phyloP scores from a whole-genome alignment of 1,140 invertebrate genomes.

The Rhyzopertha dominica region DNA sequence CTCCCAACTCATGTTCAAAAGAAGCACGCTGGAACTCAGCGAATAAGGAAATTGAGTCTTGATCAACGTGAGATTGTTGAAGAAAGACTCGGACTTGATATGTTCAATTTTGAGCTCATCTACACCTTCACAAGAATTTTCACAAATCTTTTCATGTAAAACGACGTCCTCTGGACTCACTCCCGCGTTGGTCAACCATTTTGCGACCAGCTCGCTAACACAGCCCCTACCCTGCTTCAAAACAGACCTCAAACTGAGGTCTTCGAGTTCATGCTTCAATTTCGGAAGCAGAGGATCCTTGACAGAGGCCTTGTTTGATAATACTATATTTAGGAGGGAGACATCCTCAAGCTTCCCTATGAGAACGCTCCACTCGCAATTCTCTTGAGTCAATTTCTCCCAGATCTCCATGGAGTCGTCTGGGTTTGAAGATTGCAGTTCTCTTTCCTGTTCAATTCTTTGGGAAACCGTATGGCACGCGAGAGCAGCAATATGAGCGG shows the following conservation, averaged over 20 bases:
- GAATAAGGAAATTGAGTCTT: constrained; percentile 80
- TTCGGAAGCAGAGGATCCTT: constrained; percentile 45
- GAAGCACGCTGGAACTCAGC: constrained; percentile 68
- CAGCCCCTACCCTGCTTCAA: constrained; percentile 77
- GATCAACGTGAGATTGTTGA: constrained; percentile 57
- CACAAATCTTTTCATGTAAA: constrained; percentile 30
- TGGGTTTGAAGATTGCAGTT: constrained; percentile 43
- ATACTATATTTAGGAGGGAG: constrained; percentile 65
- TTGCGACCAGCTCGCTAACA: constrained; percentile 75
- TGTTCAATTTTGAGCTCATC: constrained; percentile 17
- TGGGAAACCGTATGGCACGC: constrained; percentile 68
- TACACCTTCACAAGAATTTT: constrained; percentile 17
- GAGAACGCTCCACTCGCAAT: constrained; percentile 77
- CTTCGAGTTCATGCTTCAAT: constrained; percentile 54
- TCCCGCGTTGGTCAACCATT: constrained; percentile 69
- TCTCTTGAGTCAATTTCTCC: constrained; percentile 81
- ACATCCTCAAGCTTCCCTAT: constrained; percentile 87
- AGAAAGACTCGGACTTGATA: constrained; percentile 47
- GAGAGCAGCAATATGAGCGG: constrained; percentile 68
- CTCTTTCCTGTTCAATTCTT: constrained; percentile 48
- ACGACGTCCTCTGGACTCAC: constrained; percentile 54
- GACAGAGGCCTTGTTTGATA: constrained; percentile 53
- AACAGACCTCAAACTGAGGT: constrained; percentile 69
- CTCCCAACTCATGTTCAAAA: constrained; percentile 87
- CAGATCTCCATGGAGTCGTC: constrained; percentile 61